Evolutionary conservation across 2,797 vertebrate species (phyloP), one percentile per base, ranked within the genome.

Genomic region (Ctenosaura bakeri): DNA sequence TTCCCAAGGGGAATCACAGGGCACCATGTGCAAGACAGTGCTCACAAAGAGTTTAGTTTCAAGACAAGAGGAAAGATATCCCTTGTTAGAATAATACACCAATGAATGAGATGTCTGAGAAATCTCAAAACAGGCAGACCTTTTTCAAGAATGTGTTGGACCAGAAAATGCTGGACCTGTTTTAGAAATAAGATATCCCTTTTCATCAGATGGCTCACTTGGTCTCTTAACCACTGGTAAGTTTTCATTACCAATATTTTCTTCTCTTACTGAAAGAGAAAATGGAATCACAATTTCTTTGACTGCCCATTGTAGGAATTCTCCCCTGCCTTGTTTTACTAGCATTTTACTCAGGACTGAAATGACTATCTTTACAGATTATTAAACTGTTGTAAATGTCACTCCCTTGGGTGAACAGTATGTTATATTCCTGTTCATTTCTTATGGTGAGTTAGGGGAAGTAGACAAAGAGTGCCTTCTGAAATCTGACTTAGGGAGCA

Each of bases 181-280:
- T 71, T 71, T 66, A 50, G 64, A 71, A 46, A 22, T 35, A 32
- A 66, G 66, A 56, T 74, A 14, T 56, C 50, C 6, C n/a, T 54
- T 52, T 50, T 26, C n/a, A 56, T 29, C 84, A 74, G 20, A 26
- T 46, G 4, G 42, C 29, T 86, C 16, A 18, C 35, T 86, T 2
- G 9, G 26, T 54, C 29, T 46, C 69, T 85, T 52, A 32, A 38
- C 22, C 59, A 42, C 26, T 2, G 38, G 29, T 76, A 46, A 3
- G 71, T 56, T 62, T 78, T 78, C 14, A 78, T 38, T 29, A 18
- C 6, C 2, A 78, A 77, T 20, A 26, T 18, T n/a, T 24, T 62
- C 56, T 78, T 64, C 2, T 56, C 90, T 91, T 90, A 0, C 32
- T 78, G 26, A 85, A 83, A 29, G 84, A 90, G 81, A 77, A 14